Base-by-base conservation (phyloP, 2,113 vertebrate genomes). In the Xyliphius kryptos region DNA sequence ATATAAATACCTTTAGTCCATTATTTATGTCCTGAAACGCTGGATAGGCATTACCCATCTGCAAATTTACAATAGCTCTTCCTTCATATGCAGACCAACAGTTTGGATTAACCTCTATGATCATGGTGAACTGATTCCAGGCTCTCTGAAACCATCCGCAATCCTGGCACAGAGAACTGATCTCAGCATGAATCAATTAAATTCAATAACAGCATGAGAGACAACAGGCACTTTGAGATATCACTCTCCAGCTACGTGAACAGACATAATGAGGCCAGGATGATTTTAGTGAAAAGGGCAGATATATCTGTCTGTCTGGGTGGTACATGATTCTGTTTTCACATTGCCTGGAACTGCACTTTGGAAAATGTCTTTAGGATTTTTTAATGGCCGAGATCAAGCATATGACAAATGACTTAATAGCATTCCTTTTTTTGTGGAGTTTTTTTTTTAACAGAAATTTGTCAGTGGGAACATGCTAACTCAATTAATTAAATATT, bases 21-120 rank as follows among this genome's bases (percentile, higher is more conserved):
- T 59, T 56, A 73, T 82, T 88, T 66, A 82, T 87, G 73, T 91
- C 90, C 43, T 87, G 85, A 63, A 89, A 79, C n/a, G 89, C 89
- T 67, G 84, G 85, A 72, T 81, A 89, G 22, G 71, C 72, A 75
- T 86, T 71, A 14, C 83, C 79, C 85, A 85, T 88, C 57, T 88
- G 87, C 71, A 90, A 81, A 75, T 72, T 89, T 57, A 90, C 70
- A 9, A 89, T 67, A 58, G 85, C 85, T 70, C 87, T 72, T 53
- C 87, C 87, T 59, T 88, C 85, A 53, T 85, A 86, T 3, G 85
- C 87, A 19, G 71, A 15, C 37, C 71, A 71, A 63, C 72, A 82
- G 44, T 71, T 77, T 21, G 83, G 74, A 60, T 89, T 80, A 44
- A 85, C 44, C 48, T 80, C 80, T 61, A 80, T 26, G 19, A 80